Evolutionary conservation across 2,888 invertebrate genomes (phyloP), one percentile per base, ranked within the genome.

Genomic region (Elmis aenea): DNA sequence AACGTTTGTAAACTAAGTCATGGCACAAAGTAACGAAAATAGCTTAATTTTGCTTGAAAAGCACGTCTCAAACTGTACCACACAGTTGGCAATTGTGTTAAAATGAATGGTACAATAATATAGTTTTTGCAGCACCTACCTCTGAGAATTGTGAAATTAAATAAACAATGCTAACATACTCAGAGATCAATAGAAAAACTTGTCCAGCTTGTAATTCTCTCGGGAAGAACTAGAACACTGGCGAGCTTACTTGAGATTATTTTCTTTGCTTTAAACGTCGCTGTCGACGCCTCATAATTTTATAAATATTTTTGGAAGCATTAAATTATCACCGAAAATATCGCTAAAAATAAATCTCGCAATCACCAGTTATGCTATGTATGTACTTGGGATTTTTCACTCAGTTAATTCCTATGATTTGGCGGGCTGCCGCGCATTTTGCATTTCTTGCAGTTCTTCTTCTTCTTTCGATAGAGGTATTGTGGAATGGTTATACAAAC

Each of bases 401-500:
- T 24, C 8, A n/a, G 13, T 13, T 14, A 10, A 30, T 22, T 25
- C 29, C 38, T 43, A 43, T 29, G 38, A 43, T 25, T 32, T 38
- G 12, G 22, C 15, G 3, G 21, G 20, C 28, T 42, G 42, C 22
- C 42, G 18, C 18, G 48, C 47, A 13, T 50, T 68, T 46, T 75
- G 75, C 54, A 76, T 53, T 51, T 75, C 74, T 49, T 76, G 74
- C 30, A 76, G 66, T 59, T 85, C 85, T 57, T 87, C 85, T 58
- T 86, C 83, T 50, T 88, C 88, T 54, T 86, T 82, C 45, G 83
- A 83, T 42, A 86, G 72, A 4, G 83, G 83, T 20, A 83, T 80
- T 8, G 88, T 88, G 48, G 82, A 79, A 62, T 94, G 94, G 67
- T 94, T 94, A 70, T 94, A 93, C 11, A 93, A 72, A 0, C 93